These are phyloP conservation scores for Hesperia comma DNA, from an alignment of 2,888 invertebrate species.

Conservation along the genomic window DNA sequence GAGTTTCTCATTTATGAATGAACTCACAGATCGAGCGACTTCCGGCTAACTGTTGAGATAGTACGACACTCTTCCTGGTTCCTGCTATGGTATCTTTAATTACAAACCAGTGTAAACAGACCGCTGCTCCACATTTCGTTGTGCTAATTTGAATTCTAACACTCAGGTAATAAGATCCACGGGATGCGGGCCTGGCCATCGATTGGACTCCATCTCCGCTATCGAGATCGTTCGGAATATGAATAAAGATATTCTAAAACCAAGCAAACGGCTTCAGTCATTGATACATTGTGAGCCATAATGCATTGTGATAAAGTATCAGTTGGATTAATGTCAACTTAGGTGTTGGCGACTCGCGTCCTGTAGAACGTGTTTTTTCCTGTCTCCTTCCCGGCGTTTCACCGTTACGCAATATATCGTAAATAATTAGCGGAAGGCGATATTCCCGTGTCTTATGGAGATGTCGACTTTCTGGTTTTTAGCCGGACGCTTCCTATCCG, in stretches of 20 bases:
- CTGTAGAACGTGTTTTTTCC: constrained; percentile 79
- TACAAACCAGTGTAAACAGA: constrained; percentile 74
- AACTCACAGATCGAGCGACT: constrained; percentile 82
- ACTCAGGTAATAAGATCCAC: constrained; percentile 56
- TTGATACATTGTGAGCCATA: constrained; percentile 60
- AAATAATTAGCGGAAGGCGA: constrained; percentile 84
- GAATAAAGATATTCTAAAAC: constrained; percentile 82
- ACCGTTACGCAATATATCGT: constrained; percentile 84
- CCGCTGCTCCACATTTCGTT: constrained; percentile 49
- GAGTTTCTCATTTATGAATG: constrained; percentile 80
- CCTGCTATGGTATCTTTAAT: constrained; percentile 83
- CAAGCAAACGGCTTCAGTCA: constrained; percentile 58
- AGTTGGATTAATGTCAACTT: constrained; percentile 53
- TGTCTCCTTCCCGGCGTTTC: constrained; percentile 81
- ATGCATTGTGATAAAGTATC: constrained; percentile 53
- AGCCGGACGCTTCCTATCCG: constrained; percentile 69
- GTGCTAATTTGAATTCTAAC: constrained; percentile 53
- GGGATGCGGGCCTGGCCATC: constrained; percentile 52
- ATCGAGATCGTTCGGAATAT: constrained; percentile 80
- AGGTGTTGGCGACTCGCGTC: constrained; percentile 68
- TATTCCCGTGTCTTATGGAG: constrained; percentile 83
- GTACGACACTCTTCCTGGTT: constrained; percentile 84
- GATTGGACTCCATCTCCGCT: constrained; percentile 70
- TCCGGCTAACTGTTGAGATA: constrained; percentile 84
- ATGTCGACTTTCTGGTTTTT: constrained; percentile 76